Evolutionary conservation across 2,797 vertebrate species (phyloP), one percentile per base, ranked within the genome.

Genomic region (Acomys russatus): DNA sequence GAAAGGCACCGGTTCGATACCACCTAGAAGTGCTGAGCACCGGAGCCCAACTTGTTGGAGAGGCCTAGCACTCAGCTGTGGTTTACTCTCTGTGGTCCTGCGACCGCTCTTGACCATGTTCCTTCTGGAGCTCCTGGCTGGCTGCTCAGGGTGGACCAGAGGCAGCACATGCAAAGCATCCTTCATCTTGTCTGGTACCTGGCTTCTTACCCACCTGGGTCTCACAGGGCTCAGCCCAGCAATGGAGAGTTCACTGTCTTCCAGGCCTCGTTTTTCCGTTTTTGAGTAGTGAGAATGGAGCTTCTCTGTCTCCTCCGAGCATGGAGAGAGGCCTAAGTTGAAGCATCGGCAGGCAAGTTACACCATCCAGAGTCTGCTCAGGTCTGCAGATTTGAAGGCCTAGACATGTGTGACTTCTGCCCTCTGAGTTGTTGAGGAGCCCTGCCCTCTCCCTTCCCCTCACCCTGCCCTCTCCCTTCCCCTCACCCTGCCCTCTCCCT

Each of bases 351-450:
- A 82, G 15, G 70, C 5, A 56, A 6, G 4, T 44, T 1, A 0
- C 33, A 79, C 59, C 17, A 17, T 12, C 51, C 68, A 17, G 74
- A 86, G 54, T 30, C 56, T 63, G 35, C n/a, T 8, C 11, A 84
- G 76, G 35, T 66, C 71, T 59, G 33, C 66, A 49, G 63, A 51
- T n/a, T 89, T 71, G 90, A 76, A 68, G 54, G 6, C 1, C 10
- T 73, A 90, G 79, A n/a, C 56, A 18, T 94, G 74, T 12, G 89
- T 77, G 23, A 66, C 71, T 94, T 88, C 59, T 38, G 22, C 51
- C 78, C 64, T 68, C 8, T 6, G 2, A 70, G 73, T 20, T 14
- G 51, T 4, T 6, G 3, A 35, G 64, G 30, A 74, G 59, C 15
- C 59, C 25, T 10, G 6, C 56, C 54, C 33, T 20, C 12, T 18